phyloP scores from a whole-genome alignment of 2,113 vertebrate species.

The Vireo altiloquus region DNA sequence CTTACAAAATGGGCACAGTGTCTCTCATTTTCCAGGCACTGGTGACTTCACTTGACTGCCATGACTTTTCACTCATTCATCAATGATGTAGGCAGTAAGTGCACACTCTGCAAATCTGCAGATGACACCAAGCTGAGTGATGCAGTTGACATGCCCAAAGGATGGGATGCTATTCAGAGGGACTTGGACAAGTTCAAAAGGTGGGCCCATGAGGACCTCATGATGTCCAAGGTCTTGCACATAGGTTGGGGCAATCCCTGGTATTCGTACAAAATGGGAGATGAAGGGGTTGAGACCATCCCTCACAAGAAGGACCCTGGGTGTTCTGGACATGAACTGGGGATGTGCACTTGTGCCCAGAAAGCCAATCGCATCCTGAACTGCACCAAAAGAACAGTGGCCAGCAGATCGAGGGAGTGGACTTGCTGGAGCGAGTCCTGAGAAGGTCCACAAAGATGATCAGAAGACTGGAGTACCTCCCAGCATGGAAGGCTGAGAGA shows the following conservation, averaged over 20 bases:
- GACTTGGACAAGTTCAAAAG: not conserved
- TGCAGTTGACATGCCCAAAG: accelerated
- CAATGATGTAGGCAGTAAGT: too few relatives aligned
- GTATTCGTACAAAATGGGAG: not conserved
- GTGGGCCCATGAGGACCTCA: not conserved
- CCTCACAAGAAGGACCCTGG: not conserved
- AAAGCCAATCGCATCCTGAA: not conserved
- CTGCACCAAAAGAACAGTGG: not conserved
- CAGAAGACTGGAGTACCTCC: not conserved
- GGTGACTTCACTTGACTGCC: not conserved
- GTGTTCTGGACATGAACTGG: accelerated
- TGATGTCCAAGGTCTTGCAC: not conserved
- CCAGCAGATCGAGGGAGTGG: not conserved
- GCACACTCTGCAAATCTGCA: not conserved
- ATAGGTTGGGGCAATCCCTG: accelerated
- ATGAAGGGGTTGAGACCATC: not conserved
- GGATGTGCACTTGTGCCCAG: not conserved
- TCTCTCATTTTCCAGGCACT: not conserved
- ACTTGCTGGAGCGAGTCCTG: not conserved
- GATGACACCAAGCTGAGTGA: not conserved
- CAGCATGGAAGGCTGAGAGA: not conserved
- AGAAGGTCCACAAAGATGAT: not conserved
- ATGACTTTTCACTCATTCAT: not conserved
- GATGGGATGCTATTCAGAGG: not conserved
- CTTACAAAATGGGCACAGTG: not conserved